A percentile compares a stretch with the other conserved stretches of the same genome.
Evolutionary conservation across 2,797 vertebrate species (phyloP).

Genomic region (Siniperca scherzeri): DNA sequence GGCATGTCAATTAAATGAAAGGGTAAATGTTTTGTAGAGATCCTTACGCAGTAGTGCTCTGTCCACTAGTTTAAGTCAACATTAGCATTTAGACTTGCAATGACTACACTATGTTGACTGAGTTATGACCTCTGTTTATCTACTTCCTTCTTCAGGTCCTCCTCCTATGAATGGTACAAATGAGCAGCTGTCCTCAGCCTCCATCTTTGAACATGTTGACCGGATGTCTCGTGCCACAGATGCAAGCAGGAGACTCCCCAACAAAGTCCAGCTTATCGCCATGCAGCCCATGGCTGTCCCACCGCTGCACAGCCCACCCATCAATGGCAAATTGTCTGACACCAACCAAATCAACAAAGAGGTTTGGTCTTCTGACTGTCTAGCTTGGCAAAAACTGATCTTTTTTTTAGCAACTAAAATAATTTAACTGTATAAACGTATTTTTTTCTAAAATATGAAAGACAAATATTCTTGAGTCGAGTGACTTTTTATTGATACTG

Average conservation of each 20-base stretch:
- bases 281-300: constrained; percentile 96
- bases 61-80: constrained; percentile 44
- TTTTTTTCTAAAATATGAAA: background rate
- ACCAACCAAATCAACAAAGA: constrained; percentile 95
- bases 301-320: constrained; percentile 83
- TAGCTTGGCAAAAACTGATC: background rate
- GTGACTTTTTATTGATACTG: background rate
- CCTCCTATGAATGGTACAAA: constrained; percentile 85
- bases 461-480: background rate
- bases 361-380: constrained; percentile 77
- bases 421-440: background rate
- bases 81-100: constrained; percentile 8
- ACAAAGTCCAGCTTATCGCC: constrained; percentile 98
- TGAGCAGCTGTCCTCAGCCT: constrained; percentile 92
- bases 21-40: constrained; percentile 11
- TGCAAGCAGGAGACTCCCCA: constrained; percentile 89
- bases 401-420: background rate
- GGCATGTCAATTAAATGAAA: background rate
- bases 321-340: constrained; percentile 88
- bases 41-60: background rate
- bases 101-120: background rate
- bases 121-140: background rate
- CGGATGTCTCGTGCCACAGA: constrained; percentile 91
- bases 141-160: constrained; percentile 83
- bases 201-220: constrained; percentile 97